These are phyloP conservation scores for Hedychridium roseum DNA, from an alignment of 2,888 invertebrate genomes.

Conservation along the genomic window DNA sequence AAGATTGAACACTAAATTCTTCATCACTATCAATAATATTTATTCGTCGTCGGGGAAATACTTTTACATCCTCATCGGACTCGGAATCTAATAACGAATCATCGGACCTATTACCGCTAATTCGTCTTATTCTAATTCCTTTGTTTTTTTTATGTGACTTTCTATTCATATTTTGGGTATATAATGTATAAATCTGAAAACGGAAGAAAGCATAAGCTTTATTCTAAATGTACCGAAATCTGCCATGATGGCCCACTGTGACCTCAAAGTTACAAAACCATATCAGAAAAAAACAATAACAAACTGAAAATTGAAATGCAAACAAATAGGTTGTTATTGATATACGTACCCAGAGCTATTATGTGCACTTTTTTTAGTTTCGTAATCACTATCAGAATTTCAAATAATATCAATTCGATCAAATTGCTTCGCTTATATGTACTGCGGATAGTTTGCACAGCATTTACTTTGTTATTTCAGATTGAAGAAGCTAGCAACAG, in stretches of 20 bases:
- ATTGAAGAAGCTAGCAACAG: constrained; percentile 5
- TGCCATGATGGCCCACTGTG: constrained; percentile 20
- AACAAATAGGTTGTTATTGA: constrained; percentile 21
- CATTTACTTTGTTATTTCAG: constrained; percentile 19
- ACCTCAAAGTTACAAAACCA: constrained; percentile 19
- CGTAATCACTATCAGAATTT: constrained; percentile 11
- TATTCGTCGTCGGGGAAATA: constrained; percentile 14
- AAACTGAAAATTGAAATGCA: constrained; percentile 21
- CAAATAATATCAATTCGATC: constrained; percentile 15
- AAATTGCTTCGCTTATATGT: constrained; percentile 8
- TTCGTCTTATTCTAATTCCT: constrained; percentile 19
- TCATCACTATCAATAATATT: constrained; percentile 12
- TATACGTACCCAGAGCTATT: constrained; percentile 21
- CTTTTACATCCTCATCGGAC: constrained; percentile 10
- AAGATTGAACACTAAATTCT: constrained; percentile 2
- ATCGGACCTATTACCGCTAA: constrained; percentile 16
- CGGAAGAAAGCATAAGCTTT: constrained; percentile 15
- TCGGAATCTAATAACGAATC: constrained; percentile 14
- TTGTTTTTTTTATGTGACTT: constrained; percentile 18
- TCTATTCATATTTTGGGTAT: constrained; percentile 20
- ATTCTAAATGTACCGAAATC: constrained; percentile 22
- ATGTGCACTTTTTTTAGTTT: constrained; percentile 15
- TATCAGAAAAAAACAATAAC: constrained; percentile 20
- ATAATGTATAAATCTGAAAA: constrained; percentile 19
- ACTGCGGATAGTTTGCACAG: constrained; percentile 15